Evolutionary conservation across 1,140 invertebrate species (phyloP).

Genomic region (Drosophila nigromelanica): DNA sequence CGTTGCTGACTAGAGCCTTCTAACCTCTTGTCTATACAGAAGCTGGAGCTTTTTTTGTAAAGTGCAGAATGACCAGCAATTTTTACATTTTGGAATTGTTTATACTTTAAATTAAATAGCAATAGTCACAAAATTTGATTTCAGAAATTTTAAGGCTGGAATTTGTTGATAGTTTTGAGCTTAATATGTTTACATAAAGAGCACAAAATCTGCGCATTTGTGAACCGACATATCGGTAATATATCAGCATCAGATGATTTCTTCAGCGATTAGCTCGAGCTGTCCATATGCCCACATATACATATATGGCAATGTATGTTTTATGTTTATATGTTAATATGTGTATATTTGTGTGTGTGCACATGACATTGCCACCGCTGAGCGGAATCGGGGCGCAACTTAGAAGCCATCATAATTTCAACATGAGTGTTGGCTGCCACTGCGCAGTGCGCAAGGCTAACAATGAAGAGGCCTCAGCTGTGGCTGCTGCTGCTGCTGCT

Average conservation of each 20-base stretch:
- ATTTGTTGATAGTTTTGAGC: not conserved
- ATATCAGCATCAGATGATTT: conserved; percentile 40
- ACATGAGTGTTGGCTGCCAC: conserved; percentile 80
- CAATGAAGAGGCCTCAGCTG: conserved; percentile 52
- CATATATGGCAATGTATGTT: not conserved
- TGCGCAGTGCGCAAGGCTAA: conserved; percentile 64
- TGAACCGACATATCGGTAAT: conserved; percentile 30
- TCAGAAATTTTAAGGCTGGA: not conserved
- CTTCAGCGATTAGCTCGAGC: conserved; percentile 21
- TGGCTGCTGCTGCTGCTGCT: not conserved
- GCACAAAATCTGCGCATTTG: conserved; percentile 16
- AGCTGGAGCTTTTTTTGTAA: too few relatives aligned
- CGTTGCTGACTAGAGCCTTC: too few relatives aligned
- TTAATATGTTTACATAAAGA: conserved; percentile 8
- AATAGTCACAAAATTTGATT: too few relatives aligned
- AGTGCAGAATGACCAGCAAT: too few relatives aligned
- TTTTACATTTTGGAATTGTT: too few relatives aligned
- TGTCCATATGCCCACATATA: conserved; percentile 53
- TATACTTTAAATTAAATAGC: too few relatives aligned
- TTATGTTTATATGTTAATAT: not conserved
- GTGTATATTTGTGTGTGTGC: not conserved
- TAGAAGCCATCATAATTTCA: conserved; percentile 83
- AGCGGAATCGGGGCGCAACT: conserved; percentile 51
- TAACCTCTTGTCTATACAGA: too few relatives aligned
- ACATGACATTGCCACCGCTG: conserved; percentile 22